Evolutionary conservation across 2,888 invertebrate species (phyloP), one percentile per base, ranked within the genome.

Genomic region (Nymphalis c-album): DNA sequence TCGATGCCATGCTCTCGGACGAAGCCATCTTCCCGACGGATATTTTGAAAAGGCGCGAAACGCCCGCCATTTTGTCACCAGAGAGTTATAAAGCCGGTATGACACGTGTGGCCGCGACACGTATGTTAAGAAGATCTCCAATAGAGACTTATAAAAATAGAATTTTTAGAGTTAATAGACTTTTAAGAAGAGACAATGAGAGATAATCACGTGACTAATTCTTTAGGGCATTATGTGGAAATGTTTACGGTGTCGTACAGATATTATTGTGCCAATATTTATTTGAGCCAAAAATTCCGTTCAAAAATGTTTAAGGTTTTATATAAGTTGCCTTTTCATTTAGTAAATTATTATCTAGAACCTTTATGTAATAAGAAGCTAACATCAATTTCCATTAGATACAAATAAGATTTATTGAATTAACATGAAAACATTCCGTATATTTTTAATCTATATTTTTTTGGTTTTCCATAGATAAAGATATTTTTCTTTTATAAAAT

Each of bases 1-100:
- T 90, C 64, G 90, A 90, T 85, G 91, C 91, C 81, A 90, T 91
- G 88, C 79, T 91, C 78, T 88, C 91, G 0, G 91, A 91, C 76
- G 76, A 78, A 73, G 80, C 81, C 76, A 76, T 81, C 69, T 73
- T 79, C 70, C 81, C 85, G 35, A 69, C 78, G 10, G 91, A 91
- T 78, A 79, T 90, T 40, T 80, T 91, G 75, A 82, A 83, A 75
- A 85, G 85, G 79, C 88, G 85, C 76, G 90, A 85, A 73, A 84
- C 89, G 18, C 90, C 91, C 81, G 92, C 92, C 84, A 85, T 86
- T 31, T 85, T 92, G 80, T 82, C 92, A 0, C 88, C 86, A 1
- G 86, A 88, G 72, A 91, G 92, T 74, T 86, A 87, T 75, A 87
- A 91, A 67, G 86, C 87, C 17, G 91, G 90, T 8, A 83, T 91